Evolutionary conservation across 2,888 invertebrate genomes (phyloP), one percentile per base, ranked within the genome.

Genomic region (Drosophila atripex): DNA sequence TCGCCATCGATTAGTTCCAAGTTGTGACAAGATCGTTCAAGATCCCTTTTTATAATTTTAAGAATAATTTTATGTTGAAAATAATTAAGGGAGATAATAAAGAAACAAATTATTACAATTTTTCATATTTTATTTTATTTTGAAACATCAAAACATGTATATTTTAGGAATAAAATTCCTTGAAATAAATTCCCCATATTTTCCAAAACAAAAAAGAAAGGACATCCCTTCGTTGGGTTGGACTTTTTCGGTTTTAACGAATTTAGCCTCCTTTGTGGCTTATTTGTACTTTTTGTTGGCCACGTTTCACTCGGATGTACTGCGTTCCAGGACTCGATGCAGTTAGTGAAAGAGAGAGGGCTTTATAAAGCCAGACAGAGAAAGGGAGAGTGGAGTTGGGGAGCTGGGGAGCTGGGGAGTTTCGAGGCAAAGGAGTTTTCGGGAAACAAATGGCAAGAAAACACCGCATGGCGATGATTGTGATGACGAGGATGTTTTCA

Each of bases 391-490:
- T 41, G n/a, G 21, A 23, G 21, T 4, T 23, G 66, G 14, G 53
- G 1, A 23, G 21, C 21, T 23, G 66, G 14, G 53, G 1, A 25
- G 25, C 25, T 25, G 25, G 23, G 21, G 46, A 35, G 41, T 28
- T n/a, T n/a, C n/a, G 6, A 9, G 18, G n/a, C 18, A 12, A 21
- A 28, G 45, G 68, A 69, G 69, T 35, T 77, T 77, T 68, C 53
- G 75, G 61, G 57, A 71, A 80, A 86, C 80, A 86, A 80, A 80
- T 80, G 86, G 78, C 78, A 76, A 86, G 80, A 75, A 80, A 80
- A 82, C 87, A 80, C 87, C 87, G 87, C 80, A 86, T 86, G 80
- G 80, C 80, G 87, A 86, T 84, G 87, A 82, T 86, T 82, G 87
- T 86, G 85, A 70, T 70, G 69, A 86, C 87, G 80, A 82, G 80